phyloP scores from a whole-genome alignment of 2,113 vertebrate species.

The Apaloderma vittatum region DNA sequence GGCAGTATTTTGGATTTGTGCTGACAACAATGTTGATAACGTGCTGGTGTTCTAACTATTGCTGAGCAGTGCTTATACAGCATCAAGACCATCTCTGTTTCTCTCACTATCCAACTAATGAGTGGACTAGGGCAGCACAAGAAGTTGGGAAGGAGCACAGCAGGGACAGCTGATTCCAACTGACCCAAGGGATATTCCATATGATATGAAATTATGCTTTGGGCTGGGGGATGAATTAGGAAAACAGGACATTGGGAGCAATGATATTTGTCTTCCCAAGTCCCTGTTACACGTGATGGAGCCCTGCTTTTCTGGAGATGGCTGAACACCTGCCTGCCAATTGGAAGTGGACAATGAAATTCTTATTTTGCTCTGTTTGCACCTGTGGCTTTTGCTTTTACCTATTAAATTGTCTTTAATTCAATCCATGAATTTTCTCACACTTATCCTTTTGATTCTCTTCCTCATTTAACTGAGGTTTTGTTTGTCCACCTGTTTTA shows the following conservation, averaged over 20 bases:
- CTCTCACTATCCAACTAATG: fast-evolving
- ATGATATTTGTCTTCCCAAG: background rate
- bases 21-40: background rate
- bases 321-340: background rate
- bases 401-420: background rate
- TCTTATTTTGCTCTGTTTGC: background rate
- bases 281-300: fast-evolving
- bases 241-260: background rate
- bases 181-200: background rate
- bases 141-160: background rate
- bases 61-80: background rate
- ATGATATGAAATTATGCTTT: fast-evolving
- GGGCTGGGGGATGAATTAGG: background rate
- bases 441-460: background rate
- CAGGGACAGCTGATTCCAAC: fast-evolving
- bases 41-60: fast-evolving
- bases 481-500: background rate
- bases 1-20: background rate
- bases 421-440: background rate
- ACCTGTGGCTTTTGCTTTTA: fast-evolving
- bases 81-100: background rate
- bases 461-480: background rate
- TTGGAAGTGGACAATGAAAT: background rate
- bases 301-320: background rate
- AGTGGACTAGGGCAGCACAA: background rate